A percentile compares a stretch with the other conserved stretches of the same genome.
Conservation (phyloP, 2,797 vertebrate species). For the Hipposideros larvatus region DNA sequence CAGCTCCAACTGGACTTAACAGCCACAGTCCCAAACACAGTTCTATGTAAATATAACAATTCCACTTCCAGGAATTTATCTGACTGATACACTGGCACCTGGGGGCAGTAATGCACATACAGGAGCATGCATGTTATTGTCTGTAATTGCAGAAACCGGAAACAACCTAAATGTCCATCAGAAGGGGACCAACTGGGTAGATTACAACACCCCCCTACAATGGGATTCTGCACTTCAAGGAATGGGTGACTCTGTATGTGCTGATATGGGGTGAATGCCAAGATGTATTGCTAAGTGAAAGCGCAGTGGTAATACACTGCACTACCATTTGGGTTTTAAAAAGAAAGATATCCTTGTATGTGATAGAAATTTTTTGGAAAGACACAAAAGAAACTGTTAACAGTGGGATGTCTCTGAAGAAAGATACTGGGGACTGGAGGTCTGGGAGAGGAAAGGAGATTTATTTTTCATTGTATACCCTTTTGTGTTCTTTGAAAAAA, state of each 20-base stretch:
- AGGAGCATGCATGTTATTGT: neutral
- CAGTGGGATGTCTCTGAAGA: constrained; percentile 77
- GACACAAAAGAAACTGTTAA: constrained; percentile 75
- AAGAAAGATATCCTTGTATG: constrained; percentile 65
- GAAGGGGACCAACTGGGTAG: neutral
- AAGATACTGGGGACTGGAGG: constrained; percentile 51
- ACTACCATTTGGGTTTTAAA: constrained; percentile 66
- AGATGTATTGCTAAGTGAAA: constrained; percentile 41
- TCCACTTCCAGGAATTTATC: neutral
- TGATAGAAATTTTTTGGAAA: constrained; percentile 77
- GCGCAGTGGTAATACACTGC: constrained; percentile 36
- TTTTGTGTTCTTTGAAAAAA: constrained; percentile 55
- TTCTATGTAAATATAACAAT: neutral
- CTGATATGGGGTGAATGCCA: constrained; percentile 57
- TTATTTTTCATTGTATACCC: constrained; percentile 55
- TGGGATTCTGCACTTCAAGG: neutral
- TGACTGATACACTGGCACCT: neutral
- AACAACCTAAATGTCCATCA: constrained; percentile 12
- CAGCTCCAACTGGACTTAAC: neutral
- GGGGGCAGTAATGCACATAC: constrained; percentile 21
- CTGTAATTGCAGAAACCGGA: neutral
- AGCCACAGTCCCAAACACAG: neutral
- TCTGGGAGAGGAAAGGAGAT: constrained; percentile 58
- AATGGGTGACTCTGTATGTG: neutral
- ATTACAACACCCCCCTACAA: neutral